These are phyloP conservation scores for Typhlomys cinereus DNA, from an alignment of 2,113 vertebrate species.

Conservation along the genomic window DNA sequence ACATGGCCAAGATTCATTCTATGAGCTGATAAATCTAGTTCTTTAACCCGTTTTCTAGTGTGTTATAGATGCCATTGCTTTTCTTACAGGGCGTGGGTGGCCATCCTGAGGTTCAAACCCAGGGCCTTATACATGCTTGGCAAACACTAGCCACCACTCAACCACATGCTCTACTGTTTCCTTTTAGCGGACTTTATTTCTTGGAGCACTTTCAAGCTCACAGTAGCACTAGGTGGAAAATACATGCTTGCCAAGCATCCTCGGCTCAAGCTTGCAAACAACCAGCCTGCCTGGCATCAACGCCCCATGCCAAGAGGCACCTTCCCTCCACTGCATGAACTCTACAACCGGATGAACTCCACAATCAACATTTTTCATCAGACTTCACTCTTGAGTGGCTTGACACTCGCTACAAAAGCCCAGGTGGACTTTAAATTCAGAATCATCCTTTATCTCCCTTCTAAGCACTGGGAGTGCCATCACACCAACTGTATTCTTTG, in stretches of 20 bases:
- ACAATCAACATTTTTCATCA: background rate
- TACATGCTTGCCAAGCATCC: background rate
- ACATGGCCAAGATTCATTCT: too few species aligned
- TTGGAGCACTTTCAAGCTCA: background rate
- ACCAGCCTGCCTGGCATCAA: background rate
- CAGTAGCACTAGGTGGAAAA: background rate
- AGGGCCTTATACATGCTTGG: background rate
- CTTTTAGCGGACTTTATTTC: background rate
- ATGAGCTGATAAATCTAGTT: background rate
- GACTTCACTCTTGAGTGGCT: background rate
- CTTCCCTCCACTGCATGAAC: background rate
- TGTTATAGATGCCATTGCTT: background rate
- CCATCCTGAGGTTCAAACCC: background rate
- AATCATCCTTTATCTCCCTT: background rate
- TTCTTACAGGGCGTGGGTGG: background rate
- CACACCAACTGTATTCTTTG: background rate
- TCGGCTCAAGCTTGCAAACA: background rate
- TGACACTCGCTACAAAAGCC: too few species aligned
- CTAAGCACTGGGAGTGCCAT: background rate
- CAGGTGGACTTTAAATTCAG: background rate
- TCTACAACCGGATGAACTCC: background rate
- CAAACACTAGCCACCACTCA: background rate
- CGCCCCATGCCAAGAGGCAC: background rate
- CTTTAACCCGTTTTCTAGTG: background rate
- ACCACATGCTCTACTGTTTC: background rate